Evolutionary conservation across 2,797 vertebrate species (phyloP).

Genomic region (Anableps anableps): DNA sequence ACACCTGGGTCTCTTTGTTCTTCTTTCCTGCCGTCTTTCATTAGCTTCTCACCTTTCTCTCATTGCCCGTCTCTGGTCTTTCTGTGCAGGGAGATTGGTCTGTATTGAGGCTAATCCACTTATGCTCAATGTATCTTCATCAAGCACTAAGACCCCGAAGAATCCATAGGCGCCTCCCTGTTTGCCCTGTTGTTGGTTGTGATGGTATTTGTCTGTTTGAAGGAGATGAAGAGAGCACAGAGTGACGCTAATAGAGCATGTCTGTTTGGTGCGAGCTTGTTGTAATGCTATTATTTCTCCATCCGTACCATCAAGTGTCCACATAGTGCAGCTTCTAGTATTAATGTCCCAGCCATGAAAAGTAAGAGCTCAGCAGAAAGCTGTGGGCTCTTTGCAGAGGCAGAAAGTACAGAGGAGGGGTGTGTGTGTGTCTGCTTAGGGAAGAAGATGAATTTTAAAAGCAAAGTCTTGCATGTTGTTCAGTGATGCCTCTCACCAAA

Average conservation of each 20-base stretch:
- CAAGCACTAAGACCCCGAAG: conserved; percentile 76
- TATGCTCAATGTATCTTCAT: conserved; percentile 82
- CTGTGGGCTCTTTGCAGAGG: conserved; percentile 58
- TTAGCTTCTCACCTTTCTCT: conserved; percentile 36
- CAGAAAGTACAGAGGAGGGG: conserved; percentile 57
- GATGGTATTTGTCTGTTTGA: conserved; percentile 52
- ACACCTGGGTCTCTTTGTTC: conserved; percentile 62
- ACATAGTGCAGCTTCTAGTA: conserved; percentile 58
- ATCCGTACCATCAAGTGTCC: conserved; percentile 61
- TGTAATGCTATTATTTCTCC: conserved; percentile 72
- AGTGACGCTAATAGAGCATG: conserved; percentile 64
- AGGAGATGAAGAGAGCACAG: conserved; percentile 23
- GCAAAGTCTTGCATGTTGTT: conserved; percentile 49
- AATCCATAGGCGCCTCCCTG: conserved; percentile 72
- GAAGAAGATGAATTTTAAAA: conserved; percentile 45
- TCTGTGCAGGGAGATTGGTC: conserved; percentile 73
- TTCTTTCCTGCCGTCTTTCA: conserved; percentile 27
- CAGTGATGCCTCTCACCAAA: conserved; percentile 42
- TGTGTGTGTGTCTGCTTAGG: conserved; percentile 44
- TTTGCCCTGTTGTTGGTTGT: conserved; percentile 65
- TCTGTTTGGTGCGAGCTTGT: conserved; percentile 58
- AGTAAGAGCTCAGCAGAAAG: conserved; percentile 71
- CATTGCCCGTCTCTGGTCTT: conserved; percentile 57
- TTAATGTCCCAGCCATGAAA: conserved; percentile 67
- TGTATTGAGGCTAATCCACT: conserved; percentile 86